These are phyloP conservation scores for Micromesistius poutassou DNA, from an alignment of 2,797 vertebrate species.

Conservation along the genomic window DNA sequence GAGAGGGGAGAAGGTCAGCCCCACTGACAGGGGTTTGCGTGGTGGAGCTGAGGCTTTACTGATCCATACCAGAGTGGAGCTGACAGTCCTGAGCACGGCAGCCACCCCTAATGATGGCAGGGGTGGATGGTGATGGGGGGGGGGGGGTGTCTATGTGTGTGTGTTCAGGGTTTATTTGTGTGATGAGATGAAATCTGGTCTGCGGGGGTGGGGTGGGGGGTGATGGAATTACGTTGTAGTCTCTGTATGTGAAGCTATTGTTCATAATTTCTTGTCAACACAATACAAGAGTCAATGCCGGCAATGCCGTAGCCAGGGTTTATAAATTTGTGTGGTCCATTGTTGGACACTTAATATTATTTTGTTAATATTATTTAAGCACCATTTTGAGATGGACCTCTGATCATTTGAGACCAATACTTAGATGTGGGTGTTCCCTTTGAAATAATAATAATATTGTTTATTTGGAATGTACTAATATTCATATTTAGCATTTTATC, in stretches of 20 bases:
- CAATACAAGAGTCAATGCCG: constrained; percentile 29
- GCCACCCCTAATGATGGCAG: constrained; percentile 68
- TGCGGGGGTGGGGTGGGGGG: constrained; percentile 14
- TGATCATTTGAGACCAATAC: no score
- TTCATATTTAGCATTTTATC: no score
- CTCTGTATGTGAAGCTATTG: constrained; percentile 47
- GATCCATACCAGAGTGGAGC: constrained; percentile 68
- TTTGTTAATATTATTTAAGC: no score
- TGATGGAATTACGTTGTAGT: constrained; percentile 36
- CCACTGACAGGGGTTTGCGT: constrained; percentile 60
- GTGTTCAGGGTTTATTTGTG: no score
- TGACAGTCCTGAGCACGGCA: constrained; percentile 75
- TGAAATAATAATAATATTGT: no score
- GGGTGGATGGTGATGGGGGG: constrained; percentile 43
- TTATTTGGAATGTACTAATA: no score
- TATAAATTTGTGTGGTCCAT: no score
- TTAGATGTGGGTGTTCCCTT: no score
- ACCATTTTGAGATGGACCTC: no score
- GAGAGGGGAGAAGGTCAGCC: constrained; percentile 49
- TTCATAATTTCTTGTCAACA: constrained; percentile 41
- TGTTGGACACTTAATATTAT: no score
- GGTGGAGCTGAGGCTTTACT: constrained; percentile 67
- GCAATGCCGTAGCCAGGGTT: no score
- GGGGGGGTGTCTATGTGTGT: constrained; percentile 8
- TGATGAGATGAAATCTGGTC: constrained; percentile 4